Percentiles rank a stretch among this genome's conserved stretches.
phyloP scores from a whole-genome alignment of 92 coral and sea anemone species.

The Epizoanthus illoricatus region DNA sequence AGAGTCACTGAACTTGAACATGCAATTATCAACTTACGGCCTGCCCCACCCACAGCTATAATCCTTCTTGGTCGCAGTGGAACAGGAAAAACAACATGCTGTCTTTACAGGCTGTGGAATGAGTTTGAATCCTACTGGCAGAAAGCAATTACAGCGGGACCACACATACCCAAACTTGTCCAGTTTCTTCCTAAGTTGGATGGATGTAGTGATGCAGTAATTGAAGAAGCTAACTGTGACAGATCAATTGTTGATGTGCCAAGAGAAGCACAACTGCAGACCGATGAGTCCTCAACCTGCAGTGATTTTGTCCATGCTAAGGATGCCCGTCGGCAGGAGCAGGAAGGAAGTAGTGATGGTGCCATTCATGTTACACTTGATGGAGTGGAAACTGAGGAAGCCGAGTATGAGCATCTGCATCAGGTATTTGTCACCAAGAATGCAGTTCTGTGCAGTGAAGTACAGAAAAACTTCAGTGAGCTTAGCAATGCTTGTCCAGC shows the following conservation, averaged over 20 bases:
- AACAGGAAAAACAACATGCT: conserved; percentile 59
- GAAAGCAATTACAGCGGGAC: conserved; percentile 69
- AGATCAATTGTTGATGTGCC: not conserved
- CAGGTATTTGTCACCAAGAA: conserved; percentile 67
- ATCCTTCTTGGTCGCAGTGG: conserved; percentile 62
- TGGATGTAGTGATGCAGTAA: not conserved
- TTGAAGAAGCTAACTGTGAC: conserved; percentile 1
- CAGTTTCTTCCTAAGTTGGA: conserved; percentile 18
- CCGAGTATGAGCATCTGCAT: conserved; percentile 50
- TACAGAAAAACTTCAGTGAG: conserved; percentile 54
- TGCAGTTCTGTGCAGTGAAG: conserved; percentile 59
- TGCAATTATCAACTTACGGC: conserved; percentile 46
- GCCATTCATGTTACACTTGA: not conserved
- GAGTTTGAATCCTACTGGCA: conserved; percentile 80
- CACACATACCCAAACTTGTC: conserved; percentile 65
- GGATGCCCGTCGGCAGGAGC: conserved; percentile 59
- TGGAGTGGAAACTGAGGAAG: not conserved
- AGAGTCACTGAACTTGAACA: conserved; percentile 54
- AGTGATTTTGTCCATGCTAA: conserved; percentile 51
- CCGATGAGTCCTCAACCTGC: not conserved
- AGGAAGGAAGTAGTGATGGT: conserved; percentile 15
- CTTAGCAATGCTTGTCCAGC: conserved; percentile 54
- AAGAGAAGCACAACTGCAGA: conserved; percentile 21
- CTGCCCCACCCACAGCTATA: conserved; percentile 30
- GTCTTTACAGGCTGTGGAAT: conserved; percentile 52